These are phyloP conservation scores for Meteorus sp. DNA, from an alignment of 1,140 invertebrate species.

Conservation along the genomic window DNA sequence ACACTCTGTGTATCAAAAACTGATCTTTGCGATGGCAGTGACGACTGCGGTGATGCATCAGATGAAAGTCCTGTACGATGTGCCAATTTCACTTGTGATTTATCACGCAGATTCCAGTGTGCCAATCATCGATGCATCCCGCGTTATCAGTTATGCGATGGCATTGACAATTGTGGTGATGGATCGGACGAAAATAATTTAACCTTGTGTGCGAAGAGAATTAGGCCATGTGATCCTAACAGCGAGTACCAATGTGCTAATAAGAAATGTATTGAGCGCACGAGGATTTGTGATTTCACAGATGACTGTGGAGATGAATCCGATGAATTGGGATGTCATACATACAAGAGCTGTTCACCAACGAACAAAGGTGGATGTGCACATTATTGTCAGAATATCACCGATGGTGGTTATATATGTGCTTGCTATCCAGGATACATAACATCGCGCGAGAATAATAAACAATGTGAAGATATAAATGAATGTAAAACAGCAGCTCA, in stretches of 20 bases:
- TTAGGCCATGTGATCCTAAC: constrained; percentile 72
- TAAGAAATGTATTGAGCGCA: constrained; percentile 81
- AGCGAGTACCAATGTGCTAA: constrained; percentile 89
- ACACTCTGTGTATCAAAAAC: constrained; percentile 84
- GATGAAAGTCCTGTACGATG: constrained; percentile 84
- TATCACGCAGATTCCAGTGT: constrained; percentile 81
- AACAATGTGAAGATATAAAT: constrained; percentile 85
- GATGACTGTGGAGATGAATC: constrained; percentile 84
- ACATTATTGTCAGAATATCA: constrained; percentile 86
- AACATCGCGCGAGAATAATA: constrained; percentile 72
- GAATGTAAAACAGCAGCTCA: constrained; percentile 84
- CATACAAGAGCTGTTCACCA: constrained; percentile 72
- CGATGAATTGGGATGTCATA: constrained; percentile 89
- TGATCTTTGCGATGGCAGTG: constrained; percentile 85
- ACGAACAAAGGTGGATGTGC: constrained; percentile 85
- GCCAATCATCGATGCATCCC: constrained; percentile 86
- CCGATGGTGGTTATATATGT: constrained; percentile 84
- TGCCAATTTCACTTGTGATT: constrained; percentile 81
- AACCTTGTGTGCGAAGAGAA: constrained; percentile 76
- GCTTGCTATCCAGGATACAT: constrained; percentile 85
- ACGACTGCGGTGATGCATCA: constrained; percentile 89
- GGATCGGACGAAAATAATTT: constrained; percentile 92
- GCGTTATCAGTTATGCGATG: constrained; percentile 81
- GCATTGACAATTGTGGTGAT: constrained; percentile 89
- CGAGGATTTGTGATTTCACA: constrained; percentile 80